Conservation (phyloP, 2,888 invertebrate species). For the Chymomyza procnemis region DNA sequence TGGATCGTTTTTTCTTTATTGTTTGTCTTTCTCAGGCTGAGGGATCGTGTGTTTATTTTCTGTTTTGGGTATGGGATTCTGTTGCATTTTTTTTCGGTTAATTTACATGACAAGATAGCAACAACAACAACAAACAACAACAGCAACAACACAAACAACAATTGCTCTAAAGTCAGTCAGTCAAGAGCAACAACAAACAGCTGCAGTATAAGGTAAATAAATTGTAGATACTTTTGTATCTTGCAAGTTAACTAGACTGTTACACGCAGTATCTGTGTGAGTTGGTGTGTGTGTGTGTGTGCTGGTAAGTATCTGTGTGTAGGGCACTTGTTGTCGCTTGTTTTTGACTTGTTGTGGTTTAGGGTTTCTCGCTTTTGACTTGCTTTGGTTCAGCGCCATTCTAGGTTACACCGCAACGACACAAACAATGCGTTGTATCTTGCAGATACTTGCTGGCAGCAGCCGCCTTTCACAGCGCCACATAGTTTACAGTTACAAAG, state of each 20-base stretch:
- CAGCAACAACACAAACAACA: not conserved
- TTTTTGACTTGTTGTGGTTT: not conserved
- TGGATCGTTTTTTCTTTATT: slow-evolving; percentile 34
- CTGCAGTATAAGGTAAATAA: slow-evolving; percentile 39
- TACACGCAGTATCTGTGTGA: slow-evolving; percentile 10
- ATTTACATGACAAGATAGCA: slow-evolving; percentile 65
- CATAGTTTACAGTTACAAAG: slow-evolving; percentile 47
- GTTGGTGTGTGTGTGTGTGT: slow-evolving; percentile 24
- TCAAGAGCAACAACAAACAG: slow-evolving; percentile 25
- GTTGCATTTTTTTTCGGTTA: slow-evolving; percentile 49
- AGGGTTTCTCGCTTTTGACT: not conserved
- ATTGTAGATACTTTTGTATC: slow-evolving; percentile 54
- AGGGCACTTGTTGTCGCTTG: slow-evolving; percentile 1
- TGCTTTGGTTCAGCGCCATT: slow-evolving; percentile 65
- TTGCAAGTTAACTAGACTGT: slow-evolving; percentile 70
- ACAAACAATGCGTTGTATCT: slow-evolving; percentile 44
- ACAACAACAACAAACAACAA: slow-evolving; percentile 14
- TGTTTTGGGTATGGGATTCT: not conserved
- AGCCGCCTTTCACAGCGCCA: slow-evolving; percentile 40
- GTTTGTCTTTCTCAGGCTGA: slow-evolving; percentile 66
- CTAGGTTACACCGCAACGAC: slow-evolving; percentile 50
- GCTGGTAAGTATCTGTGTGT: not conserved
- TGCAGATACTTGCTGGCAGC: slow-evolving; percentile 37
- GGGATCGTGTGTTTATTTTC: slow-evolving; percentile 5
- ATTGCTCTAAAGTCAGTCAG: slow-evolving; percentile 63